phyloP scores from a whole-genome alignment of 2,113 vertebrate species.

The Misgurnus mizolepis region DNA sequence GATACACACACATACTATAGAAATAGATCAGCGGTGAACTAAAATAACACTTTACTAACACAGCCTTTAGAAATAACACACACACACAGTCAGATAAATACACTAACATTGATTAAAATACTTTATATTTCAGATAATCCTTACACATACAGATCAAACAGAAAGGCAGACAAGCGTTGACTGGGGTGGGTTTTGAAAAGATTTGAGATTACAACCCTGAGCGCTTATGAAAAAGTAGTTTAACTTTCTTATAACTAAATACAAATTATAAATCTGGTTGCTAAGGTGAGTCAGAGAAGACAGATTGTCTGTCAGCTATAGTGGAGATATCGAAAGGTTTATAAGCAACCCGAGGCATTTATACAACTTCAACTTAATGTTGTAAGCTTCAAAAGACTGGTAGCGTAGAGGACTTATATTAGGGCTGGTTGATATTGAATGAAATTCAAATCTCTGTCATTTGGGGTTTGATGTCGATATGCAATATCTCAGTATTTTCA shows the following conservation, averaged over 20 bases:
- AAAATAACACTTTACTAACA: neutral
- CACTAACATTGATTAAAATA: constrained; percentile 7
- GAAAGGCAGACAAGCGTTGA: constrained; percentile 14
- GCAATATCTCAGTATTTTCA: too few species aligned
- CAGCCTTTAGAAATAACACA: neutral
- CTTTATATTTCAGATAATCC: constrained; percentile 17
- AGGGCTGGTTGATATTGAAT: too few species aligned
- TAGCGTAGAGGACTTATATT: too few species aligned
- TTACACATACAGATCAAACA: constrained; percentile 4
- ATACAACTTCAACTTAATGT: too few species aligned
- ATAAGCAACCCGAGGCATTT: too few species aligned
- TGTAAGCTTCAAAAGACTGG: too few species aligned
- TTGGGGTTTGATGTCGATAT: too few species aligned
- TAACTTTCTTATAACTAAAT: neutral
- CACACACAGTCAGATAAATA: constrained; percentile 15
- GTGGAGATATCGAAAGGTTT: neutral
- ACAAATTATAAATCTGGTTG: neutral
- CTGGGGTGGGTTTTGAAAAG: neutral
- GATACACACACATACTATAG: constrained; percentile 33
- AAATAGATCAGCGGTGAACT: constrained; percentile 19
- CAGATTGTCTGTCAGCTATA: neutral
- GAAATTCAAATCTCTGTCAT: too few species aligned
- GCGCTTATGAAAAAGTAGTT: neutral
- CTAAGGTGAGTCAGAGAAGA: neutral
- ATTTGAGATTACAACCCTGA: neutral